Percentiles rank a stretch among this genome's conserved stretches.
phyloP scores from a whole-genome alignment of 2,888 invertebrate species.

The Xylota sylvarum region DNA sequence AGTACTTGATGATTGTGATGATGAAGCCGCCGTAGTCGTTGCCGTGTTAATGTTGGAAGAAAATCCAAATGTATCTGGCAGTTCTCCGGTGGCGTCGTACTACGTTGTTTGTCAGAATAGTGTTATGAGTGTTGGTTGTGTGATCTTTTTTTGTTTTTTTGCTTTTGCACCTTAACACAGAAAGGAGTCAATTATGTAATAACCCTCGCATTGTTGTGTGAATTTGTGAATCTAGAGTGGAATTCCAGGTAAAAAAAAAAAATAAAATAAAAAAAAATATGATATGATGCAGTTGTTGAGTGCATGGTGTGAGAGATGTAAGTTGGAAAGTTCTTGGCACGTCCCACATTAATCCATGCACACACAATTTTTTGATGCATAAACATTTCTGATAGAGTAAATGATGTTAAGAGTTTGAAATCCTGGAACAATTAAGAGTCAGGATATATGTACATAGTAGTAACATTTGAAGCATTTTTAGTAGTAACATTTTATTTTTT shows the following conservation, averaged over 20 bases:
- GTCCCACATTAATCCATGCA: not conserved
- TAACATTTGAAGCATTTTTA: no score
- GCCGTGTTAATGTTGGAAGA: conserved; percentile 23
- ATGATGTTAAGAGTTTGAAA: no score
- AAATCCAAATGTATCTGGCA: conserved; percentile 16
- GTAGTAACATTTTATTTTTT: no score
- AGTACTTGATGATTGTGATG: conserved; percentile 7
- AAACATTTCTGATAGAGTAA: no score
- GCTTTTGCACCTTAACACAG: not conserved
- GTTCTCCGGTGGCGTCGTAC: conserved; percentile 3
- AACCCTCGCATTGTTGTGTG: not conserved
- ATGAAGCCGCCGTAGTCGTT: not conserved
- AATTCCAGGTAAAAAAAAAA: not conserved
- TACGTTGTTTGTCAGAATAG: conserved; percentile 20
- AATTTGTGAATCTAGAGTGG: not conserved
- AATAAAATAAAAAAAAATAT: not conserved
- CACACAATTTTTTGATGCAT: not conserved
- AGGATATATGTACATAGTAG: no score
- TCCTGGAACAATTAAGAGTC: no score
- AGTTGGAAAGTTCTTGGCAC: not conserved
- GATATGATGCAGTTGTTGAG: not conserved
- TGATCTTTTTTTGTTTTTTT: not conserved
- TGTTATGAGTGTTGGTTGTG: conserved; percentile 11
- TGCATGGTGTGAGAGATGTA: not conserved
- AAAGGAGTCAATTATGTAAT: conserved; percentile 18